These are phyloP conservation scores for Semaprochilodus insignis DNA, from an alignment of 2,797 vertebrate genomes.

Conservation along the genomic window DNA sequence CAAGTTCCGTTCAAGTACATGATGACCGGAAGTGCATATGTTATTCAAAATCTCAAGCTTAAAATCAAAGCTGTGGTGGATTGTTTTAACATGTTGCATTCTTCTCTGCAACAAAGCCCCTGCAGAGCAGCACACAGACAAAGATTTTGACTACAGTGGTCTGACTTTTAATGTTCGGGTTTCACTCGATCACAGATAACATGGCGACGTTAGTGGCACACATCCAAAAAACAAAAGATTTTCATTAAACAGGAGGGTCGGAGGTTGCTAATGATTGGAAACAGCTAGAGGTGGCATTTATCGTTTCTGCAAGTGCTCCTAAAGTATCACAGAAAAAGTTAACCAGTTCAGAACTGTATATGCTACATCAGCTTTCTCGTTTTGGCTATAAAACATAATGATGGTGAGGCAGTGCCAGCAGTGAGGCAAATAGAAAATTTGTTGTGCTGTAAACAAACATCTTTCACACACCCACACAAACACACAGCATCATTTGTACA, in stretches of 20 bases:
- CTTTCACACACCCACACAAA: constrained; percentile 38
- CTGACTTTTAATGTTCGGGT: background rate
- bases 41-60: constrained; percentile 15
- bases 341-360: background rate
- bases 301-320: background rate
- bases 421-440: background rate
- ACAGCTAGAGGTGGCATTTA: background rate
- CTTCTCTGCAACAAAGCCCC: background rate
- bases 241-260: background rate
- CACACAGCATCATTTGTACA: constrained; percentile 19
- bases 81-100: background rate
- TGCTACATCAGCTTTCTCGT: background rate
- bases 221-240: background rate
- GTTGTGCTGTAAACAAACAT: constrained; percentile 50
- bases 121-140: background rate
- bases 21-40: background rate
- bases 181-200: constrained; percentile 14
- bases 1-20: background rate
- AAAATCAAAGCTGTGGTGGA: background rate
- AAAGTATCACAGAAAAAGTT: background rate
- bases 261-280: background rate
- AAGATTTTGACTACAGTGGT: background rate
- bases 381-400: background rate
- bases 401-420: background rate
- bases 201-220: constrained; percentile 13